Evolutionary conservation across 2,113 vertebrate species (phyloP), one percentile per base, ranked within the genome.

Genomic region (Phrynosoma platyrhinos): DNA sequence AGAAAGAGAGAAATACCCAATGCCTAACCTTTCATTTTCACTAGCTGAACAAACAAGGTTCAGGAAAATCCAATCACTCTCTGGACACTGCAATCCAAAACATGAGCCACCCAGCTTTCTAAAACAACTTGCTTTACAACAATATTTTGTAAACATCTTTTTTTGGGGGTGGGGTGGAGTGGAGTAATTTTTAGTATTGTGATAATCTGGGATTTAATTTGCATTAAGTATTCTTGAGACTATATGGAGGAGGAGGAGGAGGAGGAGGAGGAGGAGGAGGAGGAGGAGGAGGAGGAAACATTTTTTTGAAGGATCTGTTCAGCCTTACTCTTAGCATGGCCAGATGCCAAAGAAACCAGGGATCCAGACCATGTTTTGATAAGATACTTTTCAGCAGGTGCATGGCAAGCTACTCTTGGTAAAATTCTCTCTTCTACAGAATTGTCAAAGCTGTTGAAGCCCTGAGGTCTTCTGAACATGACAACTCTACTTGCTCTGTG

Each of bases 1-100:
- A 53, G 30, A 25, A 9, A 18, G 69, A 71, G 32, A 82, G 5
- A 47, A 47, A 47, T 47, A 47, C 36, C 55, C 40, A 36, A 75
- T 78, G 27, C 69, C 30, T 62, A 87, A 13, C 3, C 90, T 92
- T 93, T 93, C 2, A 53, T 93, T 93, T 90, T 30, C 86, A 6
- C 21, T 86, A 88, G 0, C 75, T 79, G 42, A 16, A 55, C 7
- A 93, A 88, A 47, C 88, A 78, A 80, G 40, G 30, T 62, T 92
- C 94, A 88, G 86, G 14, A 87, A 79, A 92, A 76, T 40, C 14
- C 25, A 32, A 27, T 64, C 20, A 75, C 89, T 87, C 87, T 2
- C 0, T 84, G 1, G 81, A 14, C 1, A 82, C 13, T 69, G 27
- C 79, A 3, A 0, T 69, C 13, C 4, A 21, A 1, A 55, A 23